A percentile compares a stretch with the other conserved stretches of the same genome.
Evolutionary conservation across 2,113 vertebrate genomes (phyloP).

Genomic region (Prionailurus bengalensis): DNA sequence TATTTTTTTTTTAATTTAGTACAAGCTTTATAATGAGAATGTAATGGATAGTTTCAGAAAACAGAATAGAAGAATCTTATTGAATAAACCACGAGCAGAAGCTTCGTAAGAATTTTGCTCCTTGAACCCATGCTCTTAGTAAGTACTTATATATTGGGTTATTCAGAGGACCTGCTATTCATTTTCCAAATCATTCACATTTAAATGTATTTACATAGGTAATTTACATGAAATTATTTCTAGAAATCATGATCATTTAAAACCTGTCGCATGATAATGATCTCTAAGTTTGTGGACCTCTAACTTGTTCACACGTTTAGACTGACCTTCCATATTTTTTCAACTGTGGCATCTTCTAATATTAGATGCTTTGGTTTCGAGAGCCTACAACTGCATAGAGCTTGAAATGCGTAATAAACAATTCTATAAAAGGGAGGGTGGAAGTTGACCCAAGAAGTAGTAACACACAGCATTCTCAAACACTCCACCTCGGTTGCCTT

Average conservation of each 20-base stretch:
- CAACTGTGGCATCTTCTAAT: not conserved
- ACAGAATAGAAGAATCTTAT: not conserved
- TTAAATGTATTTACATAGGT: constrained; percentile 32
- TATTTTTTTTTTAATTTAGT: constrained; percentile 1
- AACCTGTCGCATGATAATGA: constrained; percentile 20
- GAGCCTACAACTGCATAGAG: not conserved
- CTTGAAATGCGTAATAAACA: not conserved
- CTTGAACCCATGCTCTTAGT: not conserved
- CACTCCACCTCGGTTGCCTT: not conserved
- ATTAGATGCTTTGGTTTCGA: not conserved
- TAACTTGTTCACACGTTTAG: constrained; percentile 49
- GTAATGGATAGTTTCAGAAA: constrained; percentile 21
- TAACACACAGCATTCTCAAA: not conserved
- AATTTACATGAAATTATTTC: constrained; percentile 50
- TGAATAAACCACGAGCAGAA: not conserved
- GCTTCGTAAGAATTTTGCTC: not conserved
- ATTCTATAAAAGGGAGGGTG: not conserved
- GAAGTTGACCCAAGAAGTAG: not conserved
- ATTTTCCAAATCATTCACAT: constrained; percentile 47
- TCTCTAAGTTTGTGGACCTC: constrained; percentile 22
- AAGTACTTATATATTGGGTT: not conserved
- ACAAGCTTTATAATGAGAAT: not conserved
- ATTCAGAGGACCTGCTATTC: not conserved
- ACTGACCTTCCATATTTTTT: constrained; percentile 19
- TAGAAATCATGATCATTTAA: constrained; percentile 36